Evolutionary conservation across 2,888 invertebrate genomes (phyloP).

Genomic region (Yponomeuta plumbellus): DNA sequence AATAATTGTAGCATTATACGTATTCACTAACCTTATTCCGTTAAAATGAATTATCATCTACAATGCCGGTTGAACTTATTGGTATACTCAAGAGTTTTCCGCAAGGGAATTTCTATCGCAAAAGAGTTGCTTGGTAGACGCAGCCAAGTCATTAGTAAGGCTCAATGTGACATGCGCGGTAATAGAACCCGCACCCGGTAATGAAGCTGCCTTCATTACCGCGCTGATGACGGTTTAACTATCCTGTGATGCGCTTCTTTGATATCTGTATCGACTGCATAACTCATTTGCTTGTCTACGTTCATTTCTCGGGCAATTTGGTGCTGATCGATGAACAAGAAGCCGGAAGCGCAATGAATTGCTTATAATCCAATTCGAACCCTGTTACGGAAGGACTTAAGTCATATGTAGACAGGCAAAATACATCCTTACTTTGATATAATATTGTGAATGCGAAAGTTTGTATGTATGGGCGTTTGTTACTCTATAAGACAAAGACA

Average conservation of each 20-base stretch:
- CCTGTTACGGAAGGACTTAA: no score
- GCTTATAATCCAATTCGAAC: no score
- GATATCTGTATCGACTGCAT: not conserved
- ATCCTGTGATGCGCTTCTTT: not conserved
- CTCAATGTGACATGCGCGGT: constrained; percentile 10
- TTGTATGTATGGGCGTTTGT: no score
- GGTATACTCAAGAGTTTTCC: not conserved
- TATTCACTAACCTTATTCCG: no score
- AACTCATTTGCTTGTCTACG: not conserved
- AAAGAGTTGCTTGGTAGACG: not conserved
- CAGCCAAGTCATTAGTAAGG: constrained; percentile 3
- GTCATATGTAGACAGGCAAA: no score
- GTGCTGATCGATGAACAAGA: not conserved
- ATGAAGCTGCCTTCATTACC: constrained; percentile 11
- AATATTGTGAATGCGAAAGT: no score
- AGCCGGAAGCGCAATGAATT: not conserved
- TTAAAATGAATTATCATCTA: no score
- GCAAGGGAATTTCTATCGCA: not conserved
- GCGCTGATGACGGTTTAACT: constrained; percentile 9
- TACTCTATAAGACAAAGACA: no score
- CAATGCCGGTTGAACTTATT: no score
- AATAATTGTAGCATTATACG: no score
- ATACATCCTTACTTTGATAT: no score
- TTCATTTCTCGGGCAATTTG: not conserved
- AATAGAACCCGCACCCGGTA: constrained; percentile 9